Evolutionary conservation across 2,888 invertebrate genomes (phyloP).

Genomic region (Cenopis cana): DNA sequence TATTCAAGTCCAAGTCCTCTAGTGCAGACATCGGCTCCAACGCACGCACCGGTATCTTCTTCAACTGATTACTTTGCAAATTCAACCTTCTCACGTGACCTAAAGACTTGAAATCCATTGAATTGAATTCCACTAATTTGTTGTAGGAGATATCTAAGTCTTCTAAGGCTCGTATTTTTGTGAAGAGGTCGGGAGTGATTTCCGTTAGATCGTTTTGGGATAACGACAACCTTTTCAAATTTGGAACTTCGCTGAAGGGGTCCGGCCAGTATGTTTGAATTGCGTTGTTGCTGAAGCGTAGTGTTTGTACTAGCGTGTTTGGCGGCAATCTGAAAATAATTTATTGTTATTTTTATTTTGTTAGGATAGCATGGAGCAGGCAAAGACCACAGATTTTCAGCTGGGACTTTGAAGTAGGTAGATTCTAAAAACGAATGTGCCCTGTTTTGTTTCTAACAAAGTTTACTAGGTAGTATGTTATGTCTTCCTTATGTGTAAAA

Average conservation of each 20-base stretch:
- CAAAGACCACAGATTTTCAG: too few species aligned
- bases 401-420: too few species aligned
- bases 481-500: too few species aligned
- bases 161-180: conserved; percentile 70
- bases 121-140: conserved; percentile 70
- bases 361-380: too few species aligned
- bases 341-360: neutral
- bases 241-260: conserved; percentile 72
- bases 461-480: too few species aligned
- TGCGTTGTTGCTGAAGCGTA: conserved; percentile 74
- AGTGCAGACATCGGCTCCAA: conserved; percentile 69
- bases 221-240: conserved; percentile 75
- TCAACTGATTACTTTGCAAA: conserved; percentile 77
- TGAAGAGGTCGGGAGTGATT: conserved; percentile 78
- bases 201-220: conserved; percentile 77
- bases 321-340: conserved; percentile 72
- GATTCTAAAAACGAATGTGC: too few species aligned
- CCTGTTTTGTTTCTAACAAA: too few species aligned
- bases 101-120: conserved; percentile 71
- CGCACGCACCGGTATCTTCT: conserved; percentile 70
- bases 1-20: conserved; percentile 78
- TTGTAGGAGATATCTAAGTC: conserved; percentile 84
- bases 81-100: conserved; percentile 68
- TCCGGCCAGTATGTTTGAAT: conserved; percentile 79
- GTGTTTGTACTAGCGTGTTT: conserved; percentile 71